Percentiles rank a stretch among this genome's conserved stretches.
Evolutionary conservation across 1,140 invertebrate genomes (phyloP).

Genomic region (Teleopsis dalmanni): DNA sequence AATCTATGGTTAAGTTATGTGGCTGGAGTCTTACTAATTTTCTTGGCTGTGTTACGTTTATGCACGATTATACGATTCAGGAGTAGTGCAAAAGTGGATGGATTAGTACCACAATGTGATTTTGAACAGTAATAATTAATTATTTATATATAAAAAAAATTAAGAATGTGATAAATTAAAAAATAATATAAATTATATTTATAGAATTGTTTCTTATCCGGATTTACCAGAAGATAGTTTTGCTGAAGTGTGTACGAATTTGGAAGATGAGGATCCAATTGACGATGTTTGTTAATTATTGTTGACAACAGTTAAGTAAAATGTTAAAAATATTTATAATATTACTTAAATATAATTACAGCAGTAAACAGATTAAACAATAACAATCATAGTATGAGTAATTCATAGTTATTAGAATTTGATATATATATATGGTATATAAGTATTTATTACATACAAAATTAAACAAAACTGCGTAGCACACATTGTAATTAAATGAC

Average conservation of each 20-base stretch:
- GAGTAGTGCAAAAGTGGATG: slow-evolving; percentile 25
- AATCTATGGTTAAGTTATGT: slow-evolving; percentile 43
- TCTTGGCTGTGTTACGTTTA: slow-evolving; percentile 32
- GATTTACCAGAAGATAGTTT: slow-evolving; percentile 27
- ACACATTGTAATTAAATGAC: no score
- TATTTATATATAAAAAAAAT: slow-evolving; percentile 11
- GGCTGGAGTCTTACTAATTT: slow-evolving; percentile 30
- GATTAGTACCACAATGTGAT: slow-evolving; percentile 37
- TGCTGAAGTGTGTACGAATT: slow-evolving; percentile 21
- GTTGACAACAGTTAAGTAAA: no score
- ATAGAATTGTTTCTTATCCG: slow-evolving; percentile 31
- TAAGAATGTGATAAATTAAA: background rate
- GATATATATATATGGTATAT: no score
- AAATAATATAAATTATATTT: slow-evolving; percentile 8
- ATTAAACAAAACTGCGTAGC: no score
- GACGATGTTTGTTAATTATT: slow-evolving; percentile 35
- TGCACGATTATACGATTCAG: slow-evolving; percentile 26
- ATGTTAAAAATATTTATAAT: no score
- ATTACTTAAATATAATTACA: no score
- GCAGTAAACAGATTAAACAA: no score
- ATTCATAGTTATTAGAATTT: no score
- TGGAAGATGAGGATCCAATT: slow-evolving; percentile 22
- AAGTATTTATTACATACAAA: no score
- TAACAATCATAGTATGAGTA: no score
- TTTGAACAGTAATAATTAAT: slow-evolving; percentile 29